phyloP scores from a whole-genome alignment of 2,888 invertebrate species.

The Pristionchus maxplancki region DNA sequence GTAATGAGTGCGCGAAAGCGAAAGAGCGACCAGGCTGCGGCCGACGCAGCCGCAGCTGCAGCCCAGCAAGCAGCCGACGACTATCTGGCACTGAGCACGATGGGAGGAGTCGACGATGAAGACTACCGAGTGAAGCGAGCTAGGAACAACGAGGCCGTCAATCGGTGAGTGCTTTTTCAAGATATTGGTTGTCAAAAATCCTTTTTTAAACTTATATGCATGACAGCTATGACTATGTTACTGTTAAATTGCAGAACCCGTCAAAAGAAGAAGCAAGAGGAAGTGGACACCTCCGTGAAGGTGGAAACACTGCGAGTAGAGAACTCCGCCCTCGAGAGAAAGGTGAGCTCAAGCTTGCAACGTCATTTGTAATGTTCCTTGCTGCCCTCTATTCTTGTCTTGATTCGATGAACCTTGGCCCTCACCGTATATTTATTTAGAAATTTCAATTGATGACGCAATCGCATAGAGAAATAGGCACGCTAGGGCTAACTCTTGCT shows the following conservation, averaged over 20 bases:
- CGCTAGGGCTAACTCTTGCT: neutral
- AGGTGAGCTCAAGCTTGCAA: slow-evolving; percentile 53
- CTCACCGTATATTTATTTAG: neutral
- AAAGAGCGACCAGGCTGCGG: slow-evolving; percentile 11
- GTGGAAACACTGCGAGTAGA: slow-evolving; percentile 74
- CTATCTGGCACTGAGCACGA: neutral
- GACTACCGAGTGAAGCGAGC: slow-evolving; percentile 73
- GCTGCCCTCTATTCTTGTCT: too few relatives aligned
- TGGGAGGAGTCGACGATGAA: slow-evolving; percentile 55
- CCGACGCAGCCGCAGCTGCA: neutral
- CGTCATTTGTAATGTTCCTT: too few relatives aligned
- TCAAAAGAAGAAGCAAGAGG: slow-evolving; percentile 77
- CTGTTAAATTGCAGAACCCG: slow-evolving; percentile 72
- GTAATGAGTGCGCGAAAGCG: slow-evolving; percentile 34
- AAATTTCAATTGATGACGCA: slow-evolving; percentile 8
- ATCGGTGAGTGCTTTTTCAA: neutral
- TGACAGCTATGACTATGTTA: too few relatives aligned
- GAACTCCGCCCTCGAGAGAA: slow-evolving; percentile 74
- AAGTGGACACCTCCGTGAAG: slow-evolving; percentile 69
- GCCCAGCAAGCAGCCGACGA: neutral
- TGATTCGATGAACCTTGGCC: too few relatives aligned
- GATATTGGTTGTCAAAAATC: too few relatives aligned
- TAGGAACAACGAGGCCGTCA: slow-evolving; percentile 76
- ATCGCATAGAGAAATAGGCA: neutral
- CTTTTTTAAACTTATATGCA: too few relatives aligned